These are phyloP conservation scores for Dunckerocampus dactyliophorus DNA, from an alignment of 2,113 vertebrate species.

Conservation along the genomic window DNA sequence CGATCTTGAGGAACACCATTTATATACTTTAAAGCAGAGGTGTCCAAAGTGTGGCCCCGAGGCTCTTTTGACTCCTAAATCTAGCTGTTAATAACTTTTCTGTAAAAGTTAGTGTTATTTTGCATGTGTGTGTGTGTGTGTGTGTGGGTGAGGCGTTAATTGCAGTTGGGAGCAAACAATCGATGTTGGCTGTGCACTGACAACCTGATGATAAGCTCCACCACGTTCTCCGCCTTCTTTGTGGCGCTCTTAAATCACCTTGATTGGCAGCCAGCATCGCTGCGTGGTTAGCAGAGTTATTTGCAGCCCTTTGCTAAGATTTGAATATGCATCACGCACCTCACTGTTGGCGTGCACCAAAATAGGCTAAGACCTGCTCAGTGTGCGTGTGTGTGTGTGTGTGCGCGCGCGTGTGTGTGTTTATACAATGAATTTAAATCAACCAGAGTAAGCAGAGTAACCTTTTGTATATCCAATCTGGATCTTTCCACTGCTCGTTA, in stretches of 20 bases:
- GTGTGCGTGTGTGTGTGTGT: background rate
- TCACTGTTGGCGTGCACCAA: slow-evolving; percentile 22
- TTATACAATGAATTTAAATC: slow-evolving; percentile 51
- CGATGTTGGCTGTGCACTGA: slow-evolving; percentile 38
- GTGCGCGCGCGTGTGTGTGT: slow-evolving; percentile 9
- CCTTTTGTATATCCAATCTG: slow-evolving; percentile 86
- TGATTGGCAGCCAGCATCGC: slow-evolving; percentile 53
- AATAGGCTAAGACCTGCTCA: slow-evolving; percentile 18
- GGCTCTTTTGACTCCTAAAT: background rate
- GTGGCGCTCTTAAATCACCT: slow-evolving; percentile 49
- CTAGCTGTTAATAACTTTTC: background rate
- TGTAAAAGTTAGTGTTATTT: background rate
- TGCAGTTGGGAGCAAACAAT: slow-evolving; percentile 55
- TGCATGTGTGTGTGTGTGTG: background rate
- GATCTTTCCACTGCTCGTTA: slow-evolving; percentile 81
- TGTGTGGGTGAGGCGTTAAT: slow-evolving; percentile 39
- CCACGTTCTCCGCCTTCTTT: slow-evolving; percentile 31
- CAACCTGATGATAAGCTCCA: slow-evolving; percentile 58
- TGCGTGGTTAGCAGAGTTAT: slow-evolving; percentile 56
- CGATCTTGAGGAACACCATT: no score
- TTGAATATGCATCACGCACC: slow-evolving; percentile 53
- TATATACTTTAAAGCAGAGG: no score
- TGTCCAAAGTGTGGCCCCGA: background rate
- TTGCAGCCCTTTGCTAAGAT: slow-evolving; percentile 38
- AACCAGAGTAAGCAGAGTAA: slow-evolving; percentile 77